These are phyloP conservation scores for Pissodes strobi DNA, from an alignment of 1,140 invertebrate species.

Conservation along the genomic window DNA sequence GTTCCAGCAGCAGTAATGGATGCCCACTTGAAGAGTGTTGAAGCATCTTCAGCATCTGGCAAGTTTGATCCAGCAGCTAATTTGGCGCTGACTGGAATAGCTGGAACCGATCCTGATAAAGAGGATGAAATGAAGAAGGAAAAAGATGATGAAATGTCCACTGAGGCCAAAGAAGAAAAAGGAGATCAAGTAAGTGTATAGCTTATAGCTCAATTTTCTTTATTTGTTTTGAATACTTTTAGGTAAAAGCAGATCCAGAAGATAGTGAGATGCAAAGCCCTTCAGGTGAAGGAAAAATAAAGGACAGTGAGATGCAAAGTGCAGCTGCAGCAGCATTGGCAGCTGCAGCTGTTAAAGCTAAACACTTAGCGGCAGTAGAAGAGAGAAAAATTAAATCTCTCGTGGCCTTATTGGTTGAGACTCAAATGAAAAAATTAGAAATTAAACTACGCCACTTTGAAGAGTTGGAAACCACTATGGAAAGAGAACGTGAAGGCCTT, in stretches of 20 bases:
- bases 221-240: too few relatives aligned
- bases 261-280: conserved; percentile 55
- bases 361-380: conserved; percentile 96
- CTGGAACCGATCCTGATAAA: conserved; percentile 77
- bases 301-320: conserved; percentile 87
- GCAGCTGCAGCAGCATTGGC: conserved; percentile 95
- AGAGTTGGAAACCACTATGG: conserved; percentile 98
- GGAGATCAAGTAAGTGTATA: conserved; percentile 37
- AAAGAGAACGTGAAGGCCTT: conserved; percentile 91
- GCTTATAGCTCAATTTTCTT: too few relatives aligned
- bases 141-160: conserved; percentile 65
- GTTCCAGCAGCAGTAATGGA: conserved; percentile 94
- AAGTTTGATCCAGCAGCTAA: conserved; percentile 83
- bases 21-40: conserved; percentile 93
- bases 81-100: conserved; percentile 85
- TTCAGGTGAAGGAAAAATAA: conserved; percentile 56
- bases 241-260: conserved; percentile 53
- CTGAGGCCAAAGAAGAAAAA: conserved; percentile 81
- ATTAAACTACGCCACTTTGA: conserved; percentile 98
- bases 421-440: conserved; percentile 98
- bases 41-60: conserved; percentile 76
- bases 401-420: conserved; percentile 96
- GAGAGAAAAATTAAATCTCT: conserved; percentile 97
- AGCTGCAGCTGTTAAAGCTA: conserved; percentile 97
- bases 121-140: conserved; percentile 65